Base-by-base conservation (phyloP, 2,888 invertebrate genomes). In the Sphaerophoria rueppellii region DNA sequence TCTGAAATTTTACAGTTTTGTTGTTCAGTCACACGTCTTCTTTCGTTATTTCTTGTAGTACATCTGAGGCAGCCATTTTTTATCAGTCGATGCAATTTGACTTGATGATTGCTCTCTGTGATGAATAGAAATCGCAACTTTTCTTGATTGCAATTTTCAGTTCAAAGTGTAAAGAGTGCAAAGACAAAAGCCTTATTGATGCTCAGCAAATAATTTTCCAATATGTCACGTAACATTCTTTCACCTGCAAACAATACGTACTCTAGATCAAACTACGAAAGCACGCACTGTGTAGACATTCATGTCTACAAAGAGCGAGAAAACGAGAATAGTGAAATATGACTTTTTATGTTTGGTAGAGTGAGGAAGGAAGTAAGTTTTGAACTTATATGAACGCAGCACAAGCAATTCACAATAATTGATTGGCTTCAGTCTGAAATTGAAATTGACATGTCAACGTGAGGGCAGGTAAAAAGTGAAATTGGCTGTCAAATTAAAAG, bases 121-220 rank as follows among this genome's bases (percentile, higher is more conserved):
- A 24, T 24, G 24, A 24, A 24, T 24, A 2, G 24, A 24, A 24
- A 24, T 37, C 24, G 7, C 50, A 50, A 11, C 50, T 12, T 35
- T 50, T 2, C 5, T 32, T 16, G 61, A 14, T 50, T 65, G 71
- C 54, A 67, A 60, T 77, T 77, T 63, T 73, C 35, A 78, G 73
- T 78, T 73, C 69, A 82, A 73, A 78, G 78, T 73, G 2, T n/a
- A 40, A 24, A 14, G 11, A 70, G 11, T 24, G 0, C 24, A 37
- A 54, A 9, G 55, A 52, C 24, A 61, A 50, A 24, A 67, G 46
- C 34, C 48, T 54, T 72, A 54, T 72, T 43, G 14, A 48, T 63
- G 14, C 48, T 50, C 50, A 65, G 24, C 50, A 65, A 65, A 65
- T 50, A 16, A 65, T 50, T 65, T 65, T 11, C 50, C 65, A 65